Evolutionary conservation across 2,113 vertebrate genomes (phyloP).

Genomic region (Parotia lawesii): DNA sequence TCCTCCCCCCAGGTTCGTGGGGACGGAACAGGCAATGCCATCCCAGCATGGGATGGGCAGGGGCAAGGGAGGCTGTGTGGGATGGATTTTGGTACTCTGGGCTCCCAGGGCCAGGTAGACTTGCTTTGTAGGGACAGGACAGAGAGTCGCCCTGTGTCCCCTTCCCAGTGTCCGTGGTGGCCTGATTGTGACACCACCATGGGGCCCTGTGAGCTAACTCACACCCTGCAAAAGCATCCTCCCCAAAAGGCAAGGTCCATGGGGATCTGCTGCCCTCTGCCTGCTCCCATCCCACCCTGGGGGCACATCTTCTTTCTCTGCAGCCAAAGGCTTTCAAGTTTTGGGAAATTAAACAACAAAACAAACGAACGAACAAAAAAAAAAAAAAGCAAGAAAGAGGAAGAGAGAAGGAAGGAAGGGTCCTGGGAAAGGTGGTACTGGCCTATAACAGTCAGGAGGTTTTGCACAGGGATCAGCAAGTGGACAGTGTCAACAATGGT

Average conservation of each 20-base stretch:
- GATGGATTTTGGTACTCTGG: not conserved
- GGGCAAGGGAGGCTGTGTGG: rapidly evolving
- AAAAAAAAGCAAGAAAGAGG: not conserved
- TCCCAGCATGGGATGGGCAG: not conserved
- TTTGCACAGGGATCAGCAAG: not conserved
- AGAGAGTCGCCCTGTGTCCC: not conserved
- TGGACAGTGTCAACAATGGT: not conserved
- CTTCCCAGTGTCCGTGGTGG: not conserved
- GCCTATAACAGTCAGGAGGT: constrained; percentile 39
- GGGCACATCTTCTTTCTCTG: not conserved
- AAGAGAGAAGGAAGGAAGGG: not conserved
- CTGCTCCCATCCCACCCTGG: not conserved
- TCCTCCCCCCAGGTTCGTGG: not conserved
- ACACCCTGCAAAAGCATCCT: not conserved
- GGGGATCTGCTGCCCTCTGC: not conserved
- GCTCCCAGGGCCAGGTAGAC: not conserved
- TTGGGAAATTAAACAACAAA: constrained; percentile 47
- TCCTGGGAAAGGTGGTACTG: constrained; percentile 57
- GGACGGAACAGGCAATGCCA: not conserved
- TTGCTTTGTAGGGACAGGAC: not conserved
- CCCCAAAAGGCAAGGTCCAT: not conserved
- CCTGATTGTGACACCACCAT: not conserved
- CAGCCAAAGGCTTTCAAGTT: constrained; percentile 65
- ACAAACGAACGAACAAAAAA: not conserved
- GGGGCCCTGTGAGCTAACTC: not conserved